Evolutionary conservation across 2,888 invertebrate species (phyloP).

Genomic region (Megalurothrips usitatus): DNA sequence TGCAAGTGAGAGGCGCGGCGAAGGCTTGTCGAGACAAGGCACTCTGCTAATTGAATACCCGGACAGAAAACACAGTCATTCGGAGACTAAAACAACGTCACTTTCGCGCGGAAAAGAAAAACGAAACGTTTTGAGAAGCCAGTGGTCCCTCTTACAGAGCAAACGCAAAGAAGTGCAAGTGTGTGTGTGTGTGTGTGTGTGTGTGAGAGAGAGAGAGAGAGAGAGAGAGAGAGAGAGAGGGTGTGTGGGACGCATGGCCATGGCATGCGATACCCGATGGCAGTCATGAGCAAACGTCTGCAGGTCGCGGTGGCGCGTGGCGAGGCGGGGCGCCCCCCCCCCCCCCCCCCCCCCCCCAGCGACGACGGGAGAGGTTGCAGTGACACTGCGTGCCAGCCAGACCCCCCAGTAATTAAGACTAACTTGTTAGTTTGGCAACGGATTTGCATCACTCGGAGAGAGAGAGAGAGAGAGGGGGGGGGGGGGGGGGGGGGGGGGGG

Average conservation of each 20-base stretch:
- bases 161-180: too few species aligned
- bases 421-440: slow-evolving; percentile 20
- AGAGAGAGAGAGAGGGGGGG: not conserved
- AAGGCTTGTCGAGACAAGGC: not conserved
- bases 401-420: slow-evolving; percentile 7
- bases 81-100: too few species aligned
- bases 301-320: not conserved
- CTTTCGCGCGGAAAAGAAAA: not conserved
- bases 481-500: not conserved
- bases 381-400: not conserved
- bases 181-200: too few species aligned
- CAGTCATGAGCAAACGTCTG: not conserved
- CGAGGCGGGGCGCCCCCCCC: not conserved
- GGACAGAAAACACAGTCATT: too few species aligned
- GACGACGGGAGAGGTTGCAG: not conserved
- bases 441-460: not conserved
- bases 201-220: too few species aligned
- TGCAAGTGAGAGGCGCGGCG: not conserved
- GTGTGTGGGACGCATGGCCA: not conserved
- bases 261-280: not conserved
- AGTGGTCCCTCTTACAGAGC: not conserved
- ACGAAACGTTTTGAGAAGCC: not conserved
- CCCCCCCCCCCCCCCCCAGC: too few species aligned
- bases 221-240: not conserved
- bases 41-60: not conserved